Evolutionary conservation across 1,140 invertebrate species (phyloP), one percentile per base, ranked within the genome.

Genomic region (Acromyrmex charruanus): DNA sequence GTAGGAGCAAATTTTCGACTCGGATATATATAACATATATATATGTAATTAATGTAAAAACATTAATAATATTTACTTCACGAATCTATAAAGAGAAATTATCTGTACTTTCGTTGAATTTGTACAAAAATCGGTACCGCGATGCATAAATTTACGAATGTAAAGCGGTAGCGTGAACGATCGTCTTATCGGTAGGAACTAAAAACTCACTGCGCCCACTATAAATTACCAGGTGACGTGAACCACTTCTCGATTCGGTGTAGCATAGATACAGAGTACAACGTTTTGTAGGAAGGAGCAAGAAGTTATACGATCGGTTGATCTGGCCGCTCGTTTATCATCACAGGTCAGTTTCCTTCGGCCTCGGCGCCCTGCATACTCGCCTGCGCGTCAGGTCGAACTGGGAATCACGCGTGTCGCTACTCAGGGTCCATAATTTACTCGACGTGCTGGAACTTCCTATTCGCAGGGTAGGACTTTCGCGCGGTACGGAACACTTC

Each of bases 381-480:
- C 28, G 81, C 51, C 49, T 39, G 39, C 39, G 28, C 65, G 61
- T 86, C 84, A 63, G 53, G 71, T 80, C 77, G 77, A 77, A 72
- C 84, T 31, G 55, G 68, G 72, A 84, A 89, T 84, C 72, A 86
- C 87, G 68, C 53, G 75, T 86, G 86, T 92, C 90, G 82, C 81
- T 89, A 75, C 71, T 18, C 49, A 31, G 39, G 68, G 59, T 85
- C 82, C 75, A 90, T 93, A 91, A 93, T 93, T 93, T 93, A 92
- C 88, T 87, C 81, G 77, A 53, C 53, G 49, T 81, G 66, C 72
- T 82, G 75, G 87, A 92, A 93, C 86, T 92, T 90, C 71, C 72
- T 85, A 61, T 72, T 53, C 71, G 3, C 44, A 55, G 65, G 44
- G 12, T 84, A 31, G 69, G 72, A 81, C 77, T 86, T 68, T 65